Base-by-base conservation (phyloP, 1,140 invertebrate genomes). In the Metopolophium dirhodum region DNA sequence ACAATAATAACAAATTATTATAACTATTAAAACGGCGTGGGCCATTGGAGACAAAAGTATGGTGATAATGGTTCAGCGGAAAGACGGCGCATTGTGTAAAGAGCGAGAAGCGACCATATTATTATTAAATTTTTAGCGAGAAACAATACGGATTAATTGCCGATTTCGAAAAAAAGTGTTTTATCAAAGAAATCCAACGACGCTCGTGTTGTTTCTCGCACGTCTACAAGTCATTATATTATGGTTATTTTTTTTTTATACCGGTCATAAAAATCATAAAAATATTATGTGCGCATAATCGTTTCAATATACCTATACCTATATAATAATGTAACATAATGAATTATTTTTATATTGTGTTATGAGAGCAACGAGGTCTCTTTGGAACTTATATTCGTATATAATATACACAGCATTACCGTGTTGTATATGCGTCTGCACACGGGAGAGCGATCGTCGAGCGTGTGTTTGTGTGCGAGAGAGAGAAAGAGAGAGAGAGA, bases 81-180 rank as follows among this genome's bases (percentile, higher is more conserved):
- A 26, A 49, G 4, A 41, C 18, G 87, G 22, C 1, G 51, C 3
- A 41, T 4, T 30, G 35, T 23, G 35, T 57, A 41, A 1, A 37
- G 49, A 90, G 26, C 23, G 26, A 61, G 61, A 45, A 41, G 1
- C 2, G 54, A 22, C 23, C 11, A 90, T 4, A 41, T 41, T 4
- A 41, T 41, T 37, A 41, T 41, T 41, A 41, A 2, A 41, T 90
- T 90, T 41, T 68, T 57, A 90, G 37, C 14, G 3, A 41, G 18
- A 6, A 90, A 68, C 57, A 90, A 68, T 90, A 90, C 26, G 37
- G 23, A 90, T 90, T 90, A 90, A 90, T 90, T 68, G 89, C 23
- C 14, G 54, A 90, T 68, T 90, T 68, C 35, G 18, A 45, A 47
- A 68, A 45, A 68, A 26, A n/a, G n/a, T 47, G 30, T 90, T 89